phyloP scores from a whole-genome alignment of 2,888 invertebrate genomes.

The Terebella lapidaria region DNA sequence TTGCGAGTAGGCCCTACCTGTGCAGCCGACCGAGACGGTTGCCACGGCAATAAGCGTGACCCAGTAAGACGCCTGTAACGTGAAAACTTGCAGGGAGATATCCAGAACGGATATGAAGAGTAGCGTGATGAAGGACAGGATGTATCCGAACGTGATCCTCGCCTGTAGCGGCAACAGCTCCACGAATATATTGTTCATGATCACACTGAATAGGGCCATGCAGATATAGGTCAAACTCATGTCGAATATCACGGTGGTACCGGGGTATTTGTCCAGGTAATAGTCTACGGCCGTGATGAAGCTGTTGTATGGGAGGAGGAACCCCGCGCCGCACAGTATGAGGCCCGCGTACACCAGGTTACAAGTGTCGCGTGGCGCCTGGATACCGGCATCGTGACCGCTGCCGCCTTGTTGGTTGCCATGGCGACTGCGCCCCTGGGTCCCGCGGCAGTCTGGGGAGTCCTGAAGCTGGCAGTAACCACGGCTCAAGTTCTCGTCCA shows the following conservation, averaged over 20 bases:
- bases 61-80: conserved; percentile 71
- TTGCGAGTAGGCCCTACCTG: no score
- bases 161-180: conserved; percentile 76
- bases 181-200: conserved; percentile 77
- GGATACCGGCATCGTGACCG: conserved; percentile 19
- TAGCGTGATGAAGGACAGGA: conserved; percentile 75
- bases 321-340: conserved; percentile 80
- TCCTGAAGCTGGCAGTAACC: conserved; percentile 13
- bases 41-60: conserved; percentile 22
- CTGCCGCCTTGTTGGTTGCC: conserved; percentile 3
- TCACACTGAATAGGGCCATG: conserved; percentile 81
- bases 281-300: conserved; percentile 92
- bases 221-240: conserved; percentile 88
- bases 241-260: conserved; percentile 79
- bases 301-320: conserved; percentile 86
- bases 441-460: conserved; percentile 8
- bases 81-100: conserved; percentile 80
- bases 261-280: conserved; percentile 61
- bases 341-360: conserved; percentile 71
- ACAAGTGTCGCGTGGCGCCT: conserved; percentile 52
- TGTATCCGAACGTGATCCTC: conserved; percentile 81
- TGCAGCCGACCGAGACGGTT: conserved; percentile 27
- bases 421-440: conserved; percentile 12
- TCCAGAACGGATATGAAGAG: conserved; percentile 80
- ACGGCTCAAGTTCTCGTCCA: conserved; percentile 10